These are phyloP conservation scores for Eupithecia dodoneata DNA, from an alignment of 2,888 invertebrate genomes.

Conservation along the genomic window DNA sequence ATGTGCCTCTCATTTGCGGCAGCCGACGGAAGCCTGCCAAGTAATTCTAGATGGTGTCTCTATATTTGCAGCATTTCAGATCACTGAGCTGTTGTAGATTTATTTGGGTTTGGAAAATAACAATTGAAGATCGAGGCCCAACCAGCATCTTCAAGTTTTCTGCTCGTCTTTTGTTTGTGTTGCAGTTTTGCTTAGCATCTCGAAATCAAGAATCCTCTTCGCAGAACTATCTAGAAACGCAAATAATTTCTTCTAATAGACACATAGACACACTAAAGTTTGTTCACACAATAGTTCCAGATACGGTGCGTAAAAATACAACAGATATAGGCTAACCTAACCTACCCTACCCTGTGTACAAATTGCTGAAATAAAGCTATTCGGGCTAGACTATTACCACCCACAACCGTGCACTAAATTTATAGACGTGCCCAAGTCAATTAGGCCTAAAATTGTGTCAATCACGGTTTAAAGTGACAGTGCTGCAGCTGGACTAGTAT, in stretches of 20 bases:
- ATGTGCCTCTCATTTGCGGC: slow-evolving; percentile 2
- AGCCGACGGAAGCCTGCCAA: slow-evolving; percentile 4
- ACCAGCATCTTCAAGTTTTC: background rate
- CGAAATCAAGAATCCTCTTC: background rate
- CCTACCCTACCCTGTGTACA: slow-evolving; percentile 17
- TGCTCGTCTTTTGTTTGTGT: background rate
- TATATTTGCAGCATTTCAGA: background rate
- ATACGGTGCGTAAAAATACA: background rate
- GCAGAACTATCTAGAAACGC: background rate
- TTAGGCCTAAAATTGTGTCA: slow-evolving; percentile 36
- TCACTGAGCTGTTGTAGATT: background rate
- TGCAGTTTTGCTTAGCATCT: background rate
- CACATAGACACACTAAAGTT: background rate
- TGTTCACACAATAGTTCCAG: background rate
- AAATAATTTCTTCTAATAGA: background rate
- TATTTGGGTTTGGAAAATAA: background rate
- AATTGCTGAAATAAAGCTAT: slow-evolving; percentile 29
- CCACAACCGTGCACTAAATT: slow-evolving; percentile 21
- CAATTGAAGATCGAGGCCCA: background rate
- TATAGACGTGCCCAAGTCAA: slow-evolving; percentile 31
- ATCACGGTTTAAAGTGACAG: slow-evolving; percentile 25
- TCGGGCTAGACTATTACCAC: slow-evolving; percentile 18
- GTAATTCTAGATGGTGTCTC: background rate
- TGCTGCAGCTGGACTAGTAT: background rate
- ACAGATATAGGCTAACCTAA: background rate